phyloP scores from a whole-genome alignment of 2,797 vertebrate genomes.

The Rhinoraja longicauda region DNA sequence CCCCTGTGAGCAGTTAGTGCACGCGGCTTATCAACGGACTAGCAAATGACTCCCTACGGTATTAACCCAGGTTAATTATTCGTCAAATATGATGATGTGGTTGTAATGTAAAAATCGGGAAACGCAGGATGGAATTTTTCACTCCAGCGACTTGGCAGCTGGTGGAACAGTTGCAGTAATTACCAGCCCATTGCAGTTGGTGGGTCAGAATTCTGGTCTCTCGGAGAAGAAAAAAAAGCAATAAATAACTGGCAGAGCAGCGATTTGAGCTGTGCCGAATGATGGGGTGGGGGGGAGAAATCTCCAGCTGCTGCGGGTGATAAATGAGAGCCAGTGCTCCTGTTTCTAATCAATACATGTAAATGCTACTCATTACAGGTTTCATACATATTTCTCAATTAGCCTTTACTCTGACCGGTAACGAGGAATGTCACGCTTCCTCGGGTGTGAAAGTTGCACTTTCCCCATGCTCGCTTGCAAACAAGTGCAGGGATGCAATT shows the following conservation, averaged over 20 bases:
- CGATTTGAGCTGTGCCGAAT: conserved; percentile 64
- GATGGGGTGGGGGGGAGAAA: conserved; percentile 61
- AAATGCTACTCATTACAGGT: conserved; percentile 76
- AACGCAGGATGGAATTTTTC: conserved; percentile 81
- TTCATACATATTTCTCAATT: conserved; percentile 78
- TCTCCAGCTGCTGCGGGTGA: conserved; percentile 73
- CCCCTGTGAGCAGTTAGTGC: conserved; percentile 50
- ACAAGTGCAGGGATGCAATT: conserved; percentile 39
- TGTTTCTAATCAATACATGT: conserved; percentile 82
- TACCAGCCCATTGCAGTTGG: conserved; percentile 70
- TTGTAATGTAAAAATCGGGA: conserved; percentile 72
- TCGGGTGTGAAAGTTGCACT: conserved; percentile 79
- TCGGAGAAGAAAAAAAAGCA: conserved; percentile 54
- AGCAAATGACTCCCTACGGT: conserved; percentile 73
- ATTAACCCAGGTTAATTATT: conserved; percentile 85
- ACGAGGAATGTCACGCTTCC: conserved; percentile 79
- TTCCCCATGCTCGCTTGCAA: conserved; percentile 72
- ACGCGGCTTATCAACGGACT: conserved; percentile 73
- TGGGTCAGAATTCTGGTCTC: conserved; percentile 61
- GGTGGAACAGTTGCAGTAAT: conserved; percentile 69
- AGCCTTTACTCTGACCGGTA: conserved; percentile 74
- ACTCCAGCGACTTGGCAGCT: conserved; percentile 81
- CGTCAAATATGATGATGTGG: conserved; percentile 81
- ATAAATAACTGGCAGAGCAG: conserved; percentile 60
- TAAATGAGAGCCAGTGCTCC: conserved; percentile 67